These are phyloP conservation scores for Drosophila willistoni DNA, from an alignment of 1,140 invertebrate species.

Conservation along the genomic window DNA sequence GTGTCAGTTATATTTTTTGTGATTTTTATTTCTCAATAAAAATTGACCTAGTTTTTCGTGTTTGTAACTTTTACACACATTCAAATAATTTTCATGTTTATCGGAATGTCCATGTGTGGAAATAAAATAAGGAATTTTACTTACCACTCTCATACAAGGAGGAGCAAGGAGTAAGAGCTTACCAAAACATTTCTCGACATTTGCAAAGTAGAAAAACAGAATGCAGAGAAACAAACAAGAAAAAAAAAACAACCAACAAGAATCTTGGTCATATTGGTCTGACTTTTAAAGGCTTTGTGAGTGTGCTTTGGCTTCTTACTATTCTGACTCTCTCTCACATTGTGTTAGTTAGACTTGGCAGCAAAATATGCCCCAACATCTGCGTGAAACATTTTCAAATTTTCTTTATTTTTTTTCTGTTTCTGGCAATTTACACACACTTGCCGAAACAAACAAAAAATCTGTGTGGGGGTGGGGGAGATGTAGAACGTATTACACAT, in stretches of 20 bases:
- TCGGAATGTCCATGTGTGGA: not conserved
- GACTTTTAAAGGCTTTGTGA: not conserved
- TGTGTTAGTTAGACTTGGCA: not conserved
- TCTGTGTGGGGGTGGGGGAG: too few relatives aligned
- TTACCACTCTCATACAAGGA: not conserved
- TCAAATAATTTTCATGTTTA: slow-evolving; percentile 5
- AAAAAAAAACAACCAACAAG: not conserved
- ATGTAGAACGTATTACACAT: not conserved
- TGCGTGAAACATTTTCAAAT: slow-evolving; percentile 35
- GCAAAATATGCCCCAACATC: slow-evolving; percentile 25
- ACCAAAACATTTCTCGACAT: not conserved
- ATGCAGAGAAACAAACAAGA: not conserved
- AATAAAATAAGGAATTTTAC: slow-evolving; percentile 4
- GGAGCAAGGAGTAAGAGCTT: not conserved
- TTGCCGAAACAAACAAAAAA: not conserved
- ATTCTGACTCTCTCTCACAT: not conserved
- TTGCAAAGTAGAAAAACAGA: not conserved
- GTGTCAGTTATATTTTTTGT: not conserved
- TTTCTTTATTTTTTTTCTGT: slow-evolving; percentile 9
- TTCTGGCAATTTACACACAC: slow-evolving; percentile 22
- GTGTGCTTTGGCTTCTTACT: not conserved
- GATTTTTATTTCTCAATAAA: not conserved
- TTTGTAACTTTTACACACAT: not conserved
- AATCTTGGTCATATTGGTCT: slow-evolving; percentile 2
- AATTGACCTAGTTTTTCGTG: not conserved